Evolutionary conservation across 2,797 vertebrate genomes (phyloP), one percentile per base, ranked within the genome.

Genomic region (Danio albolineatus): DNA sequence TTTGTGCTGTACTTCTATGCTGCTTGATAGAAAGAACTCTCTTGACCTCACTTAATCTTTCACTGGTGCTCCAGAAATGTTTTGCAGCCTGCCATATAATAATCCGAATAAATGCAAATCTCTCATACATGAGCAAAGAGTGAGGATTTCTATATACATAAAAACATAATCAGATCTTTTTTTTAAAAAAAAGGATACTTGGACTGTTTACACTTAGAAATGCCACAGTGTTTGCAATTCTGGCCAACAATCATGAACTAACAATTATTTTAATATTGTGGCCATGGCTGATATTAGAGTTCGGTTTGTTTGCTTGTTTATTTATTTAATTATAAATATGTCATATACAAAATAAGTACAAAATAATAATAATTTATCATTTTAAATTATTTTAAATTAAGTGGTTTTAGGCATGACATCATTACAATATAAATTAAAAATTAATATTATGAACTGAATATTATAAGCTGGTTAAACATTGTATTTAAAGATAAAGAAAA

Each of bases 31-130:
- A 2, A n/a, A 36, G 14, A 65, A 4, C 7, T 28, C 59, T 75
- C 36, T 56, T 66, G 74, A 66, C 19, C 10, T 76, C 39, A 56
- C 19, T 17, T 61, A 74, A 49, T 74, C 72, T 59, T 67, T 67
- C 28, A 66, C 4, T 66, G 39, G 17, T 36, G 21, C 28, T 39
- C 12, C 17, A n/a, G 7, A 67, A 16, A 28, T 28, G 12, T 14
- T 56, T 66, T 72, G 38, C 39, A 43, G 69, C 6, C 13, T 56
- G 41, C 2, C 2, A 7, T 19, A 41, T 6, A 49, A 14, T 7
- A n/a, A 44, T 16, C 41, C 44, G 39, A 59, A 36, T 28, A 9
- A 4, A 14, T 48, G 53, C 39, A 43, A 57, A 13, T 57, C 17
- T 72, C 28, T 13, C 53, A 72, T 59, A 14, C 39, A 16, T 44